phyloP scores from a whole-genome alignment of 1,140 invertebrate species.

The Heliconius himera region DNA sequence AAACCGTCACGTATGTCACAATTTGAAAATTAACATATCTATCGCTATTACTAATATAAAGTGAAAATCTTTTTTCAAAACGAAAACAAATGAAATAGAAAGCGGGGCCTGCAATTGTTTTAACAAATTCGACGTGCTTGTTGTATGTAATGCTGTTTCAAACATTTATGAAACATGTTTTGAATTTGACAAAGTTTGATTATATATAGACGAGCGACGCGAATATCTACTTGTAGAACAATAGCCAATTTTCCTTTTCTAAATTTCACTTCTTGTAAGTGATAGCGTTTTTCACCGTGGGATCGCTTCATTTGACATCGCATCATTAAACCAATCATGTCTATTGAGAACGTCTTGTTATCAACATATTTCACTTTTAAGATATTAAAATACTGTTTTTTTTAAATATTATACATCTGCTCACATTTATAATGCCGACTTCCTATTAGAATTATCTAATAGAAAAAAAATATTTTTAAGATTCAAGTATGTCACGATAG shows the following conservation, averaged over 20 bases:
- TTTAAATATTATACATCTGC: too few relatives aligned
- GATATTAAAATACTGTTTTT: too few relatives aligned
- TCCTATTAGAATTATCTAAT: too few relatives aligned
- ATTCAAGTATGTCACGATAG: too few relatives aligned
- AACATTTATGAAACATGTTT: slow-evolving; percentile 37
- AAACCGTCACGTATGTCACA: slow-evolving; percentile 18
- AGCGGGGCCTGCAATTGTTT: slow-evolving; percentile 44
- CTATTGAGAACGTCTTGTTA: not conserved
- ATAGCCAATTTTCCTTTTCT: slow-evolving; percentile 51
- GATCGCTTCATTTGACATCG: slow-evolving; percentile 30
- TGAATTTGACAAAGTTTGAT: slow-evolving; percentile 42
- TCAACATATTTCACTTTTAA: not conserved
- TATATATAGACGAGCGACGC: slow-evolving; percentile 36
- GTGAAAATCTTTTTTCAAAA: slow-evolving; percentile 44
- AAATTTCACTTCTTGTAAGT: slow-evolving; percentile 46
- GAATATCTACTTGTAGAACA: slow-evolving; percentile 37
- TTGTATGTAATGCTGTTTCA: slow-evolving; percentile 32
- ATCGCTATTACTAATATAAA: slow-evolving; percentile 26
- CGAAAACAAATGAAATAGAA: slow-evolving; percentile 58
- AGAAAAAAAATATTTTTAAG: too few relatives aligned
- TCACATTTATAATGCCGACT: too few relatives aligned
- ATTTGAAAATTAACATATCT: slow-evolving; percentile 12
- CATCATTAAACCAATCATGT: not conserved
- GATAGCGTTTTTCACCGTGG: slow-evolving; percentile 42
- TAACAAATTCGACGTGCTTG: slow-evolving; percentile 45